Conservation (phyloP, 2,797 vertebrate genomes). For the Pachyuromys duprasi region DNA sequence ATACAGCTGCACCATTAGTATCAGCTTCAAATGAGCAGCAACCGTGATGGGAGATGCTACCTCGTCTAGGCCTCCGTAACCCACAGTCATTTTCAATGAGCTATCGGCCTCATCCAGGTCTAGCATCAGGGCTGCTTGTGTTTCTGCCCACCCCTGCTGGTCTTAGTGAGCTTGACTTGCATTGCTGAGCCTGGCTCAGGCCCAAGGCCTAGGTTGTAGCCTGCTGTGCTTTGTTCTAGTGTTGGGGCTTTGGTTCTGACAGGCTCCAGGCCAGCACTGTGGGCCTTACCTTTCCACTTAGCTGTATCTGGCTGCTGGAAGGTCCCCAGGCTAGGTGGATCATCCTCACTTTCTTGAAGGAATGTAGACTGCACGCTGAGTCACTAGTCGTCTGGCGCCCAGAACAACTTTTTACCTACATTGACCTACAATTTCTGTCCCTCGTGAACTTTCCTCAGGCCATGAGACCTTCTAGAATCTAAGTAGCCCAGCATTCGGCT, state of each 20-base stretch:
- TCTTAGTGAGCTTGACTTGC: not conserved
- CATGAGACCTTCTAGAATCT: not conserved
- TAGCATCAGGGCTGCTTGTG: no score
- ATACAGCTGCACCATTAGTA: no score
- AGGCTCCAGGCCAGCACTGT: not conserved
- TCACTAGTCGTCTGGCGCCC: no score
- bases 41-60: not conserved
- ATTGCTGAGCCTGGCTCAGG: not conserved
- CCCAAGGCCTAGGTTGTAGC: not conserved
- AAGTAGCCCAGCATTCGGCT: no score
- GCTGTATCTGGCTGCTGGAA: not conserved
- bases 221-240: not conserved
- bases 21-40: not conserved
- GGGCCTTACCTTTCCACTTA: not conserved
- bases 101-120: not conserved
- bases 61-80: not conserved
- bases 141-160: not conserved
- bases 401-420: not conserved
- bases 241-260: not conserved
- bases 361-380: not conserved
- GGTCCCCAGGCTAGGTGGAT: not conserved
- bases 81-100: no score
- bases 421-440: not conserved
- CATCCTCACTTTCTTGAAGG: not conserved
- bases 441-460: not conserved